Evolutionary conservation across 2,113 vertebrate species (phyloP).

Genomic region (Dromiciops gliroides): DNA sequence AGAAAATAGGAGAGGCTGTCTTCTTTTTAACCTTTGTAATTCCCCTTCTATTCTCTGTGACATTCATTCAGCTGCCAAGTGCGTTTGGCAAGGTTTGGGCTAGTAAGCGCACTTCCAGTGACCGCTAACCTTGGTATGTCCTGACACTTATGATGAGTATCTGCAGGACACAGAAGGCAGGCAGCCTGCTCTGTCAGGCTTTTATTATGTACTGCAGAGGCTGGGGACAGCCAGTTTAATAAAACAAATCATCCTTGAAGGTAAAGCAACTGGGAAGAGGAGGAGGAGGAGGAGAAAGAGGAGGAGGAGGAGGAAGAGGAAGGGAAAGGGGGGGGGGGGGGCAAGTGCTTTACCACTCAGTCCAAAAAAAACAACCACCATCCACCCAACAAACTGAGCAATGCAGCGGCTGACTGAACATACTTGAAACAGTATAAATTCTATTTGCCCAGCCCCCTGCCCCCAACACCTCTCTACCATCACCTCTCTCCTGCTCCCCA

Average conservation of each 20-base stretch:
- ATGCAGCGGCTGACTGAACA: not conserved
- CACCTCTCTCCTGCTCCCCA: not conserved
- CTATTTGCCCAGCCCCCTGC: not conserved
- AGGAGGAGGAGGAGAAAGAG: slow-evolving; percentile 85
- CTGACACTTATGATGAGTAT: slow-evolving; percentile 99
- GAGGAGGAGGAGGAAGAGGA: slow-evolving; percentile 85
- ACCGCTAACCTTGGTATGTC: slow-evolving; percentile 99
- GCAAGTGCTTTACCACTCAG: slow-evolving; percentile 78
- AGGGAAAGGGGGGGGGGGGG: slow-evolving; percentile 83
- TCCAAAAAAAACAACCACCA: slow-evolving; percentile 64
- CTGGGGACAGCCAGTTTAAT: slow-evolving; percentile 99
- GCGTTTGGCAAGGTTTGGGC: slow-evolving; percentile 91
- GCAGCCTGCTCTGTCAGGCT: slow-evolving; percentile 96
- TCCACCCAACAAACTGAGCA: not conserved
- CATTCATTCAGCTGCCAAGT: slow-evolving; percentile 95
- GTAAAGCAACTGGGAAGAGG: slow-evolving; percentile 94
- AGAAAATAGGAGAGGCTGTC: slow-evolving; percentile 86
- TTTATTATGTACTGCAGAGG: slow-evolving; percentile 95
- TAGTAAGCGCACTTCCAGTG: slow-evolving; percentile 91
- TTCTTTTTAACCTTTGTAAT: slow-evolving; percentile 94
- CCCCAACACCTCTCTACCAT: not conserved
- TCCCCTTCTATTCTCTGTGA: slow-evolving; percentile 89
- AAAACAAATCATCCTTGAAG: slow-evolving; percentile 99
- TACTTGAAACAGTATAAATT: slow-evolving; percentile 21
- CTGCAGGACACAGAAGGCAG: slow-evolving; percentile 98